These are phyloP conservation scores for Tiliqua scincoides DNA, from an alignment of 2,113 vertebrate genomes.

Conservation along the genomic window DNA sequence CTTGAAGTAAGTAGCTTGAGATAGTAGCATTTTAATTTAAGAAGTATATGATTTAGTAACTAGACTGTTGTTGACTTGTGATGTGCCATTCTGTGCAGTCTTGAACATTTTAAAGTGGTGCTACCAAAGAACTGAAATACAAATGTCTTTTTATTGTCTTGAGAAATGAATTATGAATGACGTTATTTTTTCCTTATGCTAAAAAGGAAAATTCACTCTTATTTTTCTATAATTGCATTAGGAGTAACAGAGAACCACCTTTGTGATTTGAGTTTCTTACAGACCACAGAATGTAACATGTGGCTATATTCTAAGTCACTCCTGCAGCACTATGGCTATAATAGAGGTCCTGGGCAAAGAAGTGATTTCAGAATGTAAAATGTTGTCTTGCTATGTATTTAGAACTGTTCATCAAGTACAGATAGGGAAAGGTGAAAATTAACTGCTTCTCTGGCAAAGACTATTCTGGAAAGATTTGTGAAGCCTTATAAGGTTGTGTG, in stretches of 20 bases:
- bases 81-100: not conserved
- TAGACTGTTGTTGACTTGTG: not conserved
- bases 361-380: not conserved
- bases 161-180: not conserved
- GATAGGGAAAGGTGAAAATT: not conserved
- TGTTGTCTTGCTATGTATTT: not conserved
- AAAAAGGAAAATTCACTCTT: not conserved
- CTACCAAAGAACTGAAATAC: not conserved
- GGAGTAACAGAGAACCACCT: not conserved
- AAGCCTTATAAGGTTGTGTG: not conserved
- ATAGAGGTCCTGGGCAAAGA: not conserved
- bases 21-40: not conserved
- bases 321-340: not conserved
- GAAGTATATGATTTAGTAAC: not conserved
- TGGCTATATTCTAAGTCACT: not conserved
- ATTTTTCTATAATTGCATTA: not conserved
- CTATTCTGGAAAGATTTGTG: not conserved
- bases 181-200: not conserved
- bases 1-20: slow-evolving; percentile 85
- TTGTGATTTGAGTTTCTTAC: not conserved
- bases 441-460: not conserved
- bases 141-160: not conserved
- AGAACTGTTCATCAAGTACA: not conserved
- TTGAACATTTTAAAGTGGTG: not conserved
- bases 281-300: not conserved